phyloP scores from a whole-genome alignment of 1,140 invertebrate genomes.

The Scylla paramamosain region DNA sequence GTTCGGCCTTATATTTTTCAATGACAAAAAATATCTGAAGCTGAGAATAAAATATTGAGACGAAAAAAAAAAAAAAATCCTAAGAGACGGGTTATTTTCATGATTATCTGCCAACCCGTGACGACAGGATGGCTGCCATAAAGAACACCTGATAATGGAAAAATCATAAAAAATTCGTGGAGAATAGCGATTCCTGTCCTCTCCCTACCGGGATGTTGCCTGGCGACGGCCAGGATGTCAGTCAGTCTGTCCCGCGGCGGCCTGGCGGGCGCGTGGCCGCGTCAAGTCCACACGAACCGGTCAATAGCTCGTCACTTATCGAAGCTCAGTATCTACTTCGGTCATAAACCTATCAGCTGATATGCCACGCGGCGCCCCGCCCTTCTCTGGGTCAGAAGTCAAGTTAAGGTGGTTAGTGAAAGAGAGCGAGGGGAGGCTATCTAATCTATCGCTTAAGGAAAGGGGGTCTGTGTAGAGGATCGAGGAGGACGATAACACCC shows the following conservation, averaged over 20 bases:
- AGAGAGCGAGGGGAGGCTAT: not conserved
- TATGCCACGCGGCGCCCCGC: not conserved
- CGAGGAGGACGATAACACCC: not conserved
- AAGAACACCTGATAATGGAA: not conserved
- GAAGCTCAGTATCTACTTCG: not conserved
- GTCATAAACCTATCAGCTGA: slow-evolving; percentile 1
- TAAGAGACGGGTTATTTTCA: not conserved
- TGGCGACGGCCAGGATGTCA: not conserved
- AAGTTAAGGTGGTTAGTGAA: not conserved
- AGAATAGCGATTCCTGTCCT: not conserved
- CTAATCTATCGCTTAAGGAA: not conserved
- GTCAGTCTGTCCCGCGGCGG: not conserved
- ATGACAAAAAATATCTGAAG: not conserved
- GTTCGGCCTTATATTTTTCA: not conserved
- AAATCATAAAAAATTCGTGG: not conserved
- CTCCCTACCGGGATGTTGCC: not conserved
- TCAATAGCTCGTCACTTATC: not conserved
- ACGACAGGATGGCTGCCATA: not conserved
- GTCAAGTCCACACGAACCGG: not conserved
- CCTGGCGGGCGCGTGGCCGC: not conserved
- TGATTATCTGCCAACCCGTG: not conserved
- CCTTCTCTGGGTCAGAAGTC: not conserved
- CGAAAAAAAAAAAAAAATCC: not conserved
- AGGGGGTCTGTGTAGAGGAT: not conserved
- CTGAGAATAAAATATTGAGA: not conserved